phyloP scores from a whole-genome alignment of 2,797 vertebrate genomes.

The Xerus rutilus region DNA sequence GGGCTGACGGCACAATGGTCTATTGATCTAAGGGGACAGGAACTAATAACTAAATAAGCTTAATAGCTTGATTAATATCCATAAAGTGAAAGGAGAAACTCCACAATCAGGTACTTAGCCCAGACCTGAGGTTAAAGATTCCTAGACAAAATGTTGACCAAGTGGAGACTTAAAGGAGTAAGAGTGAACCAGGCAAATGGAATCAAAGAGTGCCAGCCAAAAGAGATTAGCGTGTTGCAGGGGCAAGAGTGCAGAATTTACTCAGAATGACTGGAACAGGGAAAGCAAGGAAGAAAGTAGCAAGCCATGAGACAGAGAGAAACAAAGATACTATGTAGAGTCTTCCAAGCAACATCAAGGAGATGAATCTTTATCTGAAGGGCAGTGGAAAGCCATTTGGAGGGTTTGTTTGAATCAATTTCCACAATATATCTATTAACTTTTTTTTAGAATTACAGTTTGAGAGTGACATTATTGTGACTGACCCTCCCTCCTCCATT shows the following conservation, averaged over 20 bases:
- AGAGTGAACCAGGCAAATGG: neutral
- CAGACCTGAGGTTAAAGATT: neutral
- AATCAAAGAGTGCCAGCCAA: neutral
- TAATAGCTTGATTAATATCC: neutral
- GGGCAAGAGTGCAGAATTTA: neutral
- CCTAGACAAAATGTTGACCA: neutral
- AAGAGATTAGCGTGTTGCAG: neutral
- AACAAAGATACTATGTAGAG: neutral
- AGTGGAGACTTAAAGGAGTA: neutral
- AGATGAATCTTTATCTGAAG: neutral
- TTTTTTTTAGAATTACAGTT: neutral
- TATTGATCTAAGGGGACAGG: slow-evolving; percentile 52
- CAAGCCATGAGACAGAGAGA: neutral
- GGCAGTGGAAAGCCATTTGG: neutral
- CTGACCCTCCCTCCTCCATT: neutral
- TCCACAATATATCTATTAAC: neutral
- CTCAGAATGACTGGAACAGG: neutral
- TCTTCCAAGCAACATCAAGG: neutral
- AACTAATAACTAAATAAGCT: slow-evolving; percentile 58
- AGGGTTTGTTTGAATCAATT: slow-evolving; percentile 15
- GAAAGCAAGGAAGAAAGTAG: neutral
- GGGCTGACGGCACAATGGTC: neutral
- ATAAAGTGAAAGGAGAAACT: neutral
- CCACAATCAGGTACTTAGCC: neutral
- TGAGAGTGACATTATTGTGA: neutral